Percentiles rank a stretch among this genome's conserved stretches.
Conservation (phyloP, 2,888 invertebrate genomes). For the Orthosia gothica region DNA sequence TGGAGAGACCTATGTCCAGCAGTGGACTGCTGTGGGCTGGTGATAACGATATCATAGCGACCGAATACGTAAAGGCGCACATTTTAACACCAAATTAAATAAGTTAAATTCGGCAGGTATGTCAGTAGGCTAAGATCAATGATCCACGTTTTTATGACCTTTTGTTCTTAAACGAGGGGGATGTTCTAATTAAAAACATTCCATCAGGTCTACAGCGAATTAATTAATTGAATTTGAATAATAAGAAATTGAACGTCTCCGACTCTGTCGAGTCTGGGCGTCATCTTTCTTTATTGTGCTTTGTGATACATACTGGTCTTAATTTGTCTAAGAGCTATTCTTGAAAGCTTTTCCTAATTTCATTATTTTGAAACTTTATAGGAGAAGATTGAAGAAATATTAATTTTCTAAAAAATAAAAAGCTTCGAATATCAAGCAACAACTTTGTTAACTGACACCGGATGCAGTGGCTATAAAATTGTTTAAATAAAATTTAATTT, state of each 20-base stretch:
- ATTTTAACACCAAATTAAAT: neutral
- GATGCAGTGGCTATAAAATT: conserved; percentile 16
- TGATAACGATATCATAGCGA: neutral
- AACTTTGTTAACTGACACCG: neutral
- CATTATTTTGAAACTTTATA: neutral
- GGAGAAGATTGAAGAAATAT: too few species aligned
- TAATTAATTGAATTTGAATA: conserved; percentile 50
- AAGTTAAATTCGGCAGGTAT: neutral
- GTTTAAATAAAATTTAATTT: conserved; percentile 31
- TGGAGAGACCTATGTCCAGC: too few species aligned
- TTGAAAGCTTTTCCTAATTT: neutral
- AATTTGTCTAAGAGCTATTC: neutral
- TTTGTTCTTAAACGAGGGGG: neutral
- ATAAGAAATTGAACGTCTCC: conserved; percentile 31
- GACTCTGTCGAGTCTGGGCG: neutral
- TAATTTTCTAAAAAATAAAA: too few species aligned
- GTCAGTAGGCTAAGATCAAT: neutral
- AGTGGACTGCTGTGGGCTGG: neutral
- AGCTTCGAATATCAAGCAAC: conserved; percentile 1
- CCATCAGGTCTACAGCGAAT: conserved; percentile 26
- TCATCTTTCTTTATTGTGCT: neutral
- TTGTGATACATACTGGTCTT: too few species aligned
- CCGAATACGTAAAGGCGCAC: neutral
- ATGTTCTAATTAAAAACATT: conserved; percentile 47
- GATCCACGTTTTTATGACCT: conserved; percentile 12